phyloP scores from a whole-genome alignment of 2,888 invertebrate species.

The Sympetrum striolatum region DNA sequence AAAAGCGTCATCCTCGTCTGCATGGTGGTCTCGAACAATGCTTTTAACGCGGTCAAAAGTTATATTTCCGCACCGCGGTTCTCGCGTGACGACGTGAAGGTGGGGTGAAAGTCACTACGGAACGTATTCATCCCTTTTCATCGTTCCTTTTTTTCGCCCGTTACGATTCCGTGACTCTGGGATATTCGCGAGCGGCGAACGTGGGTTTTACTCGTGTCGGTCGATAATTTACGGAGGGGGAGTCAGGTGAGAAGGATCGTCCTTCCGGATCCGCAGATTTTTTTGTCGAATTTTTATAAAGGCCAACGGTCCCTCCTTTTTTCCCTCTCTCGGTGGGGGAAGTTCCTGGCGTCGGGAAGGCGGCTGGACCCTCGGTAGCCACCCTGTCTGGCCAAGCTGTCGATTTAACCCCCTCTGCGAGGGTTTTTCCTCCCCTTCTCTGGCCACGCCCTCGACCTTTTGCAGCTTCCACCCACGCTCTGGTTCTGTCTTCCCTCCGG shows the following conservation, averaged over 20 bases:
- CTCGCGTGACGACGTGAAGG: not conserved
- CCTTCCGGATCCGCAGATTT: not conserved
- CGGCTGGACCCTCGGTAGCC: constrained; percentile 22
- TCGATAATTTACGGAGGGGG: not conserved
- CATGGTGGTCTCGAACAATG: not conserved
- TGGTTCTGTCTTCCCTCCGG: not conserved
- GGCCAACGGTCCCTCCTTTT: constrained; percentile 10
- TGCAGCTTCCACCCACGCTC: not conserved
- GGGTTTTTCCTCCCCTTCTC: not conserved
- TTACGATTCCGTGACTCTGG: not conserved
- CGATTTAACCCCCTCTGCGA: not conserved
- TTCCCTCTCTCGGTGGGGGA: not conserved
- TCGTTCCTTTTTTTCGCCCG: not conserved
- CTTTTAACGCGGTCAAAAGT: not conserved
- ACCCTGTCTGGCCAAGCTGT: constrained; percentile 29
- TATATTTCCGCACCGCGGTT: not conserved
- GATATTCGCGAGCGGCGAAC: not conserved
- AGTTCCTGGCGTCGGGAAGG: not conserved
- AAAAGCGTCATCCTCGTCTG: no score
- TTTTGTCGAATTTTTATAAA: not conserved
- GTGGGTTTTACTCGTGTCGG: not conserved
- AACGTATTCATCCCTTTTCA: not conserved
- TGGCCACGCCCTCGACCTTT: constrained; percentile 38
- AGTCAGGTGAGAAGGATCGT: not conserved
- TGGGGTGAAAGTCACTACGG: not conserved